A percentile compares a stretch with the other conserved stretches of the same genome.
Evolutionary conservation across 64 coral and sea anemone species (phyloP).

Genomic region (Porites australiensis): DNA sequence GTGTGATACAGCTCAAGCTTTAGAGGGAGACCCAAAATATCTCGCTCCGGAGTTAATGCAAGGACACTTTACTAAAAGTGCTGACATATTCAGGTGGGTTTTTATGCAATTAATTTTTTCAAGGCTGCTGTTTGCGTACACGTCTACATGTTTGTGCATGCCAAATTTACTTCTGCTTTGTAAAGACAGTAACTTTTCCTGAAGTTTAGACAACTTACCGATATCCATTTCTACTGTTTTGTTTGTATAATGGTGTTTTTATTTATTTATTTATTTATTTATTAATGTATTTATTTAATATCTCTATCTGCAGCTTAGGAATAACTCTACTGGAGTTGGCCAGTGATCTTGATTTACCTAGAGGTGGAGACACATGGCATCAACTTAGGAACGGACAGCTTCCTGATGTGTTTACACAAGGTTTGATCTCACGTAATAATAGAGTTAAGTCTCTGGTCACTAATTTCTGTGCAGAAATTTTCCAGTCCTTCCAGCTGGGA

Average conservation of each 20-base stretch:
- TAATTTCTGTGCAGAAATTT: too few species aligned
- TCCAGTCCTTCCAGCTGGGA: too few species aligned
- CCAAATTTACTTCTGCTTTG: too few species aligned
- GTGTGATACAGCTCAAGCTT: slow-evolving; percentile 74
- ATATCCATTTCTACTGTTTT: background rate
- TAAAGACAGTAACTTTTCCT: too few species aligned
- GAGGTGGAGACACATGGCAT: slow-evolving; percentile 95
- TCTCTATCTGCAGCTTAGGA: slow-evolving; percentile 63
- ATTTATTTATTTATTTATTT: background rate
- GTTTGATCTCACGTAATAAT: background rate
- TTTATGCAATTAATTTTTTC: background rate
- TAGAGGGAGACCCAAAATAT: slow-evolving; percentile 96
- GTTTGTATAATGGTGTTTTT: background rate
- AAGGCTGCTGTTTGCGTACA: too few species aligned
- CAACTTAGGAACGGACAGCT: slow-evolving; percentile 88
- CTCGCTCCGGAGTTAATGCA: slow-evolving; percentile 94
- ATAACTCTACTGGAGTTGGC: slow-evolving; percentile 91
- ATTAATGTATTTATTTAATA: background rate
- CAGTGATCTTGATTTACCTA: slow-evolving; percentile 94
- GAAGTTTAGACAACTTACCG: too few species aligned
- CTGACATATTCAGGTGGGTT: slow-evolving; percentile 95
- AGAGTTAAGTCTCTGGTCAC: too few species aligned
- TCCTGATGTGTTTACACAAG: slow-evolving; percentile 88
- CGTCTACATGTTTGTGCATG: too few species aligned
- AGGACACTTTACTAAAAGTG: slow-evolving; percentile 91